Evolutionary conservation across 2,113 vertebrate species (phyloP), one percentile per base, ranked within the genome.

Genomic region (Cephalopterus ornatus): DNA sequence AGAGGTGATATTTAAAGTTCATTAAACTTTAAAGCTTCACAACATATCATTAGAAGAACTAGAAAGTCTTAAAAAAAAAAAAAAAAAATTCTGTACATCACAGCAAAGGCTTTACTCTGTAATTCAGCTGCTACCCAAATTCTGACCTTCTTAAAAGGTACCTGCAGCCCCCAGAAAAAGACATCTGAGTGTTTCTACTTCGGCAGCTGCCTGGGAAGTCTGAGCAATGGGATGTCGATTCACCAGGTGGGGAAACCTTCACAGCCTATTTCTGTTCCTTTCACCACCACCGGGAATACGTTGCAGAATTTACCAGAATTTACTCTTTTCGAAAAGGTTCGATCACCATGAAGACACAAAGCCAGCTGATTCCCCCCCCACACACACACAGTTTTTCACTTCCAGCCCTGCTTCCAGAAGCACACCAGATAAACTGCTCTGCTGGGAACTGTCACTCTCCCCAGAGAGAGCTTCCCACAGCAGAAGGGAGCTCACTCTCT

Each of bases 1-100:
- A 77, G 37, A 70, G 32, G 35, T 53, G 41, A 88, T 93, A 85
- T 24, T 85, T 85, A 23, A 94, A 94, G 78, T 61, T 84, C 46
- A 85, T 89, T 90, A 68, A 63, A 78, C 50, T 75, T 77, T 22
- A 59, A 74, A 95, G 44, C 42, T 61, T 86, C 90, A 68, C 42
- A 62, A 18, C 0, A 0, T 67, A 79, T 44, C 53, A 94, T 73
- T 52, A 92, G 30, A 73, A 65, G 37, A 71, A 79, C 3, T 20
- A 49, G 8, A 44, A 70, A 85, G 30, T 9, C 27, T n/a, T n/a
- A n/a, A n/a, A n/a, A 6, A 39, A 77, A 13, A 39, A 39, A 62
- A 58, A 81, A 58, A 75, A n/a, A 37, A 20, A 17, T 41, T 41
- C 74, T 47, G 8, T 32, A 47, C 2, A 5, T 55, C 42, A 50